Evolutionary conservation across 2,113 vertebrate genomes (phyloP), one percentile per base, ranked within the genome.

Genomic region (Perca flavescens): DNA sequence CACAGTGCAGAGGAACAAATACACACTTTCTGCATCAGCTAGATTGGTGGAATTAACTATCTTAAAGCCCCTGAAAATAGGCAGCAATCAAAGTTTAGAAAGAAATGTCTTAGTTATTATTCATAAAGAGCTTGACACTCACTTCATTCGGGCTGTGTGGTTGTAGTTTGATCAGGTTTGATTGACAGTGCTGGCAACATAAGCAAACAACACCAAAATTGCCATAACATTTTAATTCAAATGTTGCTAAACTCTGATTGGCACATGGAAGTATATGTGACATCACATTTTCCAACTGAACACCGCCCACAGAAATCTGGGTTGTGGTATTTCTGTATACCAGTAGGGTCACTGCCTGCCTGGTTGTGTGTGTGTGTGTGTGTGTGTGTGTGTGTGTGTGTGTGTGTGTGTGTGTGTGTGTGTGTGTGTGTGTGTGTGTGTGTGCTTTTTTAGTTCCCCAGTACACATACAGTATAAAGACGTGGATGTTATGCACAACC

Each of bases 1-100:
- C 4, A 36, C 25, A 56, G 53, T 60, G 47, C 34, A 43, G 31
- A 13, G n/a, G 72, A 43, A 76, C 49, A 78, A 16, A 82, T 11
- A 68, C 52, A 46, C 28, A 22, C 28, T 57, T 21, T 64, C 25
- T 77, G 61, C n/a, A 28, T 25, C 12, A 64, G 6, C 5, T 21
- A 47, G 16, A 61, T 21, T 19, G 47, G 66, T 52, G 11, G 1
- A 46, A 56, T 17, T 11, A 22, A 22, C 2, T 21, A 15, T 54
- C 19, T 68, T 40, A 22, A 43, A 54, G 53, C 6, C 4, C 12
- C 13, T 63, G 19, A 54, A 36, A 65, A 69, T 4, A 19, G 7
- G 5, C 31, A 53, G 25, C 12, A 60, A 61, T 6, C 53, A 57
- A 34, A 57, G 53, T 67, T 36, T 10, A 52, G 49, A 64, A 40